Evolutionary conservation across 1,140 invertebrate genomes (phyloP).

Genomic region (Euglossa dilemma): DNA sequence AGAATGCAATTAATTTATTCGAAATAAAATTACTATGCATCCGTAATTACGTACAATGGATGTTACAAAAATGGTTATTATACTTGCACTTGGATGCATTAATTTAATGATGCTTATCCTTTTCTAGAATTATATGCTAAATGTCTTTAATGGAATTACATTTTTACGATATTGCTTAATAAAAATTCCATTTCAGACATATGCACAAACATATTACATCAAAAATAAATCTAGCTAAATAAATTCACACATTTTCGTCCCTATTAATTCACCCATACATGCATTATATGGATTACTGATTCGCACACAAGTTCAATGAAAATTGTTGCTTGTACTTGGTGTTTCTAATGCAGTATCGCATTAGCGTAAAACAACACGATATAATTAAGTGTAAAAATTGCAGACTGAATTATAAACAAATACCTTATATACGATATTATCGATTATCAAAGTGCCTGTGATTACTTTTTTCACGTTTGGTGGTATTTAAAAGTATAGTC

Average conservation of each 20-base stretch:
- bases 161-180: constrained; percentile 8
- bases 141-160: constrained; percentile 13
- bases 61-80: constrained; percentile 20
- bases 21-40: constrained; percentile 27
- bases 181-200: constrained; percentile 19
- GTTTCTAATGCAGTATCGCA: constrained; percentile 8
- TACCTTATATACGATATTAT: constrained; percentile 54
- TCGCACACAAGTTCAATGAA: constrained; percentile 23
- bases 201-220: constrained; percentile 30
- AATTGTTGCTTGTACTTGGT: constrained; percentile 11
- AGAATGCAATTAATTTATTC: constrained; percentile 39
- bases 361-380: neutral
- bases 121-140: neutral
- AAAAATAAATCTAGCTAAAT: constrained; percentile 24
- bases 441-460: constrained; percentile 54
- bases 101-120: constrained; percentile 13
- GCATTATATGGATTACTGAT: constrained; percentile 1
- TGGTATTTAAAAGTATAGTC: constrained; percentile 63
- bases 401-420: constrained; percentile 43
- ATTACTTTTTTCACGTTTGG: constrained; percentile 70
- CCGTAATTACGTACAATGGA: constrained; percentile 24
- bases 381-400: constrained; percentile 21
- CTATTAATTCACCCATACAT: constrained; percentile 13
- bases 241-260: constrained; percentile 27
- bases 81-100: constrained; percentile 21